Percentiles rank a stretch among this genome's conserved stretches.
Conservation (phyloP, 1,140 invertebrate species). For the Hyphantria cunea region DNA sequence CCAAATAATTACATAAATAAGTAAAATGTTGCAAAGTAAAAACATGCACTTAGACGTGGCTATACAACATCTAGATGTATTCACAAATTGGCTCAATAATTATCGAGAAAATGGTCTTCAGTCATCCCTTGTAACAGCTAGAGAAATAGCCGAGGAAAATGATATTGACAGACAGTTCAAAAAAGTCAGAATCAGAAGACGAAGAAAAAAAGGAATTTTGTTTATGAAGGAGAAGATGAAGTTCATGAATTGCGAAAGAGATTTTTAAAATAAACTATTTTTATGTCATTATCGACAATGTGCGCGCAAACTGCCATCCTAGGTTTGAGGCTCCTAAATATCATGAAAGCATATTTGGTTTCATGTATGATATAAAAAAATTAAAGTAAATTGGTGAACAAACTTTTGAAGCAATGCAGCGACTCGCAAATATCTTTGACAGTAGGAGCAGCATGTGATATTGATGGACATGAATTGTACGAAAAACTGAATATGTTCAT, state of each 20-base stretch:
- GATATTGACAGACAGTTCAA: slow-evolving; percentile 35
- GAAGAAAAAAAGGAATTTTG: slow-evolving; percentile 35
- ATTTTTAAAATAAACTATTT: slow-evolving; percentile 32
- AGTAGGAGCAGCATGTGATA: slow-evolving; percentile 33
- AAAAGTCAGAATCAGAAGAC: slow-evolving; percentile 32
- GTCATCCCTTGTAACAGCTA: slow-evolving; percentile 34
- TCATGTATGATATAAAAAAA: not conserved
- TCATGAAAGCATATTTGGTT: slow-evolving; percentile 1
- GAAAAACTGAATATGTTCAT: slow-evolving; percentile 27
- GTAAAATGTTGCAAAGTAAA: slow-evolving; percentile 12
- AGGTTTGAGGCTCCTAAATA: not conserved
- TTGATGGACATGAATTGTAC: slow-evolving; percentile 31
- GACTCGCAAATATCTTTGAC: not conserved
- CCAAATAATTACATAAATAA: too few relatives aligned
- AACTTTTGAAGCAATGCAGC: not conserved
- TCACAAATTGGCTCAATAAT: slow-evolving; percentile 34
- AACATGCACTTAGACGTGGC: slow-evolving; percentile 22
- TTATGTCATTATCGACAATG: slow-evolving; percentile 15
- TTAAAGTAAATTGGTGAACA: not conserved
- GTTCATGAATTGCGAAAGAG: not conserved
- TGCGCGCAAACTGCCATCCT: not conserved
- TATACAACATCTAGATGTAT: slow-evolving; percentile 29
- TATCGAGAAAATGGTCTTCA: slow-evolving; percentile 36
- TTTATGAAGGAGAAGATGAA: slow-evolving; percentile 22
- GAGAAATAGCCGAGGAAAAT: slow-evolving; percentile 36